These are phyloP conservation scores for Pithecia hirsuta DNA, from an alignment of 2,797 vertebrate species.

Conservation along the genomic window DNA sequence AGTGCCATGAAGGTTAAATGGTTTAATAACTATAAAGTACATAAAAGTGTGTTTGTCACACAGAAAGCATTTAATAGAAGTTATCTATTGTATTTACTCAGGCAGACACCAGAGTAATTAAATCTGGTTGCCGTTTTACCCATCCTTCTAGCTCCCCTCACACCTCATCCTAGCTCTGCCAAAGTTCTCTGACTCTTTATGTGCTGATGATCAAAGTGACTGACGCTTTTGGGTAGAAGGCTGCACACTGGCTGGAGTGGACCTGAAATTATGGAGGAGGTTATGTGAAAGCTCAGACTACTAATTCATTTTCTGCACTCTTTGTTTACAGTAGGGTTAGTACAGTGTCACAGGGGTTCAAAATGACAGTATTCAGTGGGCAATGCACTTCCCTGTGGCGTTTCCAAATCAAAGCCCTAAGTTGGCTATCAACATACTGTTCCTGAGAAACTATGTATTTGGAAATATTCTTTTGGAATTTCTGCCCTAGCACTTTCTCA, in stretches of 20 bases:
- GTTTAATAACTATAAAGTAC: slow-evolving; percentile 20
- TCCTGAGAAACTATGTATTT: slow-evolving; percentile 27
- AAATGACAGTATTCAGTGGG: not conserved
- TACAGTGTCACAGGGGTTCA: not conserved
- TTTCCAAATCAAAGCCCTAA: not conserved
- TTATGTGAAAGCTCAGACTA: not conserved
- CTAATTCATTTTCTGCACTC: not conserved
- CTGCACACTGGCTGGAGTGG: not conserved
- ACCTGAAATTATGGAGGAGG: not conserved
- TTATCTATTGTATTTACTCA: not conserved
- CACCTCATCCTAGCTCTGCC: not conserved
- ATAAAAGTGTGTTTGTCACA: not conserved
- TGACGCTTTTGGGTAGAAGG: not conserved
- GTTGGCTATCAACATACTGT: not conserved
- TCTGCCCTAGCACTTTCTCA: not conserved
- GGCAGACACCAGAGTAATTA: not conserved
- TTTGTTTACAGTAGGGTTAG: not conserved
- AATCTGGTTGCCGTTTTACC: not conserved
- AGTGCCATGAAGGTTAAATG: not conserved
- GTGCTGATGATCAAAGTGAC: not conserved
- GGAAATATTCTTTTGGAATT: slow-evolving; percentile 16
- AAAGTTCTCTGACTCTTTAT: not conserved
- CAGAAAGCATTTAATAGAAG: not conserved
- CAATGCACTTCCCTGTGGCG: not conserved
- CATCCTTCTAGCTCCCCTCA: rapidly evolving